Base-by-base conservation (phyloP, 2,797 vertebrate species). In the Mallotus villosus region DNA sequence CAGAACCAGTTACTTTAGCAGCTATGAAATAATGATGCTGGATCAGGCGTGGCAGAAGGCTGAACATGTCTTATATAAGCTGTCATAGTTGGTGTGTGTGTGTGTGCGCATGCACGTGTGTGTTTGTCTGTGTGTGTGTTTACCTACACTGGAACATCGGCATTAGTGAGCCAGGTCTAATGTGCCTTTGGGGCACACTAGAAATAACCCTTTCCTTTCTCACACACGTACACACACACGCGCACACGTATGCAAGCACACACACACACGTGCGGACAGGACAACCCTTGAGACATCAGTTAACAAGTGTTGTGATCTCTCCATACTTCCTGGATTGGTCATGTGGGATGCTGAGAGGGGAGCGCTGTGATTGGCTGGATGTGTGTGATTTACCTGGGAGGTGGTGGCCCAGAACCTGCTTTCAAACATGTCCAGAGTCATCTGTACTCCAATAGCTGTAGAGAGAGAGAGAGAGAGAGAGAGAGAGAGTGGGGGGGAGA, bases 401-500 rank as follows among this genome's bases (percentile, higher is more conserved):
- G 80, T 29, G 0, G 84, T 84, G 71, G 81, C 63, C 87, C 84
- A 85, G 63, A 92, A 90, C 75, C 1, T 89, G 63, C 84, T 84
- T 77, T 89, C 88, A 0, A 92, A 24, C 70, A 82, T 0, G 6
- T 82, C 85, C 22, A 91, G 0, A 24, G 67, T 34, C 67, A 68
- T 68, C 53, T 68, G 67, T 9, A 68, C 53, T 3, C 67, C 67
- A n/a, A 68, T 59, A 32, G 53, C 67, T 68, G 67, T 5, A 61
- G 11, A 53, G 22, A 68, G 29, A 62, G 17, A 37, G 53, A 32
- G 58, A 70, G 41, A 25, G 37, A 55, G 49, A 71, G 61, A 71
- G 70, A 71, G 41, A 63, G 58, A 37, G 66, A 55, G 67, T 4
- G 63, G 4, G 32, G 32, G 74, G 68, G 2, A 65, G 67, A 75